These are phyloP conservation scores for Cephus spinipes DNA, from an alignment of 2,888 invertebrate species.

Conservation along the genomic window DNA sequence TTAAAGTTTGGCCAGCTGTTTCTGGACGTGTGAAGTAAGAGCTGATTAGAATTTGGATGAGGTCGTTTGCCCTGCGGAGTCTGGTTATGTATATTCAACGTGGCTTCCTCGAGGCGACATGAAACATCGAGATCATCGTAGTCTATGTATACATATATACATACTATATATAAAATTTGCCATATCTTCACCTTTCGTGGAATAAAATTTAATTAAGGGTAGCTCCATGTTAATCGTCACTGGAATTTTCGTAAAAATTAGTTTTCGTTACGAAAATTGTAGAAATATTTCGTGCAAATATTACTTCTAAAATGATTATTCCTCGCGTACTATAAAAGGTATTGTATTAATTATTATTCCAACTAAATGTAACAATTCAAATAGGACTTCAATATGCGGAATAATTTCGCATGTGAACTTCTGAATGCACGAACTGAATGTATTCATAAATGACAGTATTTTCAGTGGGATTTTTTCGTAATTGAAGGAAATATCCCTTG, in stretches of 20 bases:
- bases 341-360: neutral
- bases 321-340: too few relatives aligned
- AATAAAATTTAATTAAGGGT: neutral
- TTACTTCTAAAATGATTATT: neutral
- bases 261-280: neutral
- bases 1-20: slow-evolving; percentile 53
- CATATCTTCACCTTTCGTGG: neutral
- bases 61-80: slow-evolving; percentile 36
- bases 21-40: slow-evolving; percentile 48
- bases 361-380: neutral
- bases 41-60: slow-evolving; percentile 55
- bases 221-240: too few relatives aligned
- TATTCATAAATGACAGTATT: neutral
- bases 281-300: neutral
- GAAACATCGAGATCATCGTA: slow-evolving; percentile 35
- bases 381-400: neutral
- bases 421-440: neutral
- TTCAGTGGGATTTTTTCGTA: neutral
- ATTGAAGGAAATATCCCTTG: neutral
- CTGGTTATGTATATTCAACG: slow-evolving; percentile 40
- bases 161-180: neutral
- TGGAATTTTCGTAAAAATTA: too few relatives aligned
- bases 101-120: slow-evolving; percentile 31
- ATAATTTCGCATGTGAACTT: neutral
- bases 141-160: neutral